Evolutionary conservation across 2,888 invertebrate genomes (phyloP).

Genomic region (Aleiodes leptofemur): DNA sequence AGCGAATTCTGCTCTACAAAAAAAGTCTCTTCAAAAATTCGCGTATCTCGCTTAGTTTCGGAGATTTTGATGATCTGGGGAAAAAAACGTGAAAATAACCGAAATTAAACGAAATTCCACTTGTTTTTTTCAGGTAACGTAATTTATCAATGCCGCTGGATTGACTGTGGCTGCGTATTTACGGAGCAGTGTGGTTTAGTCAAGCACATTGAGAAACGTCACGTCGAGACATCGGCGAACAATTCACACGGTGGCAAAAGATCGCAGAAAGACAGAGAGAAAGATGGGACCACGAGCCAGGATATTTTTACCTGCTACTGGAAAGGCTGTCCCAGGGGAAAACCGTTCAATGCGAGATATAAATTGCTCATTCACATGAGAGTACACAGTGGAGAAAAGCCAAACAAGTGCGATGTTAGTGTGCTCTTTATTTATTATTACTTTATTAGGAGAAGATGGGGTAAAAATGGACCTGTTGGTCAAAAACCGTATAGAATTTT

Average conservation of each 20-base stretch:
- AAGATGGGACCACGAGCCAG: constrained; percentile 56
- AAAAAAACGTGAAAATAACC: too few species aligned
- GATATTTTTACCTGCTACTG: constrained; percentile 95
- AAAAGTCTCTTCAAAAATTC: constrained; percentile 54
- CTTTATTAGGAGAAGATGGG: too few species aligned
- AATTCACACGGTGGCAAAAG: constrained; percentile 64
- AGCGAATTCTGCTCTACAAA: not conserved
- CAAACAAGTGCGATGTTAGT: constrained; percentile 97
- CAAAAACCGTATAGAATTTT: too few species aligned
- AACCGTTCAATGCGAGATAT: constrained; percentile 98
- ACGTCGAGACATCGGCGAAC: constrained; percentile 82
- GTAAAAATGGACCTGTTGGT: too few species aligned
- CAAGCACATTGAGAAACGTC: constrained; percentile 89
- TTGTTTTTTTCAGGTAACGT: constrained; percentile 57
- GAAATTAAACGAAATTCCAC: too few species aligned
- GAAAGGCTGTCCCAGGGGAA: constrained; percentile 92
- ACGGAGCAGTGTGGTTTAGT: constrained; percentile 87
- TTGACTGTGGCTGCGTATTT: constrained; percentile 88
- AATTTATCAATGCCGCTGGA: constrained; percentile 87
- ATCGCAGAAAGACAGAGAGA: constrained; percentile 63
- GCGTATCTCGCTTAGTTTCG: too few species aligned
- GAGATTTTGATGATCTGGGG: too few species aligned
- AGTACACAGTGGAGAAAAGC: constrained; percentile 98
- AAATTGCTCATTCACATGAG: constrained; percentile 98
- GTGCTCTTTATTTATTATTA: constrained; percentile 3